Percentiles rank a stretch among this genome's conserved stretches.
Conservation (phyloP, 2,888 invertebrate species). For the Trisateles emortualis region DNA sequence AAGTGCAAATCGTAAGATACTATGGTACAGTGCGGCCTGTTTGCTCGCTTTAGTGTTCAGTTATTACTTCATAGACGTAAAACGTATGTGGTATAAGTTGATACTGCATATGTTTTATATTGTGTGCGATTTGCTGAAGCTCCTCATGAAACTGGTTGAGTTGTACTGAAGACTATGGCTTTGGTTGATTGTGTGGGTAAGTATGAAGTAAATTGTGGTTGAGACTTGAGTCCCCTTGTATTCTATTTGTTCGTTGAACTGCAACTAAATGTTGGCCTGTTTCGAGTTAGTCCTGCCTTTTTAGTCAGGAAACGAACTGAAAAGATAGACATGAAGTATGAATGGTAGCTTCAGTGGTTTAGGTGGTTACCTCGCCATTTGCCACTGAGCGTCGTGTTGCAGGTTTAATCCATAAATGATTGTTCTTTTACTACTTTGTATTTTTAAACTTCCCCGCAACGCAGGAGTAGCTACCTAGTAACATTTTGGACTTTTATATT, state of each 20-base stretch:
- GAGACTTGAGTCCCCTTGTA: neutral
- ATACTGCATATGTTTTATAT: constrained; percentile 75
- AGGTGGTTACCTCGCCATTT: too few species aligned
- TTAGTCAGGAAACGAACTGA: neutral
- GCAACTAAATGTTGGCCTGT: neutral
- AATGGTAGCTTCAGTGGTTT: too few species aligned
- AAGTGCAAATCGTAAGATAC: constrained; percentile 66
- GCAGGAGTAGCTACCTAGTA: too few species aligned
- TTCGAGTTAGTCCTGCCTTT: constrained; percentile 1
- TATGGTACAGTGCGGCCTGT: constrained; percentile 66
- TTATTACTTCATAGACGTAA: constrained; percentile 72
- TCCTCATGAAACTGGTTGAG: constrained; percentile 79
- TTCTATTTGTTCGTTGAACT: constrained; percentile 5
- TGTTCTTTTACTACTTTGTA: too few species aligned
- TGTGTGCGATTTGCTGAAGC: constrained; percentile 74
- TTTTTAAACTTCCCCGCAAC: too few species aligned
- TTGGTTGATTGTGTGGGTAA: constrained; percentile 48
- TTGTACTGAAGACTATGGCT: constrained; percentile 66
- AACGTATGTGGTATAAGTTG: constrained; percentile 76
- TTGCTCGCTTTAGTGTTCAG: constrained; percentile 59
- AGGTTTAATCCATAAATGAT: too few species aligned
- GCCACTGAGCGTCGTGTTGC: too few species aligned
- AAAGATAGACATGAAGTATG: neutral
- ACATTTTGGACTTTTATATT: too few species aligned
- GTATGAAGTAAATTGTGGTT: constrained; percentile 24